Conservation (phyloP, 2,797 vertebrate genomes). For the Sebastes itinus region DNA sequence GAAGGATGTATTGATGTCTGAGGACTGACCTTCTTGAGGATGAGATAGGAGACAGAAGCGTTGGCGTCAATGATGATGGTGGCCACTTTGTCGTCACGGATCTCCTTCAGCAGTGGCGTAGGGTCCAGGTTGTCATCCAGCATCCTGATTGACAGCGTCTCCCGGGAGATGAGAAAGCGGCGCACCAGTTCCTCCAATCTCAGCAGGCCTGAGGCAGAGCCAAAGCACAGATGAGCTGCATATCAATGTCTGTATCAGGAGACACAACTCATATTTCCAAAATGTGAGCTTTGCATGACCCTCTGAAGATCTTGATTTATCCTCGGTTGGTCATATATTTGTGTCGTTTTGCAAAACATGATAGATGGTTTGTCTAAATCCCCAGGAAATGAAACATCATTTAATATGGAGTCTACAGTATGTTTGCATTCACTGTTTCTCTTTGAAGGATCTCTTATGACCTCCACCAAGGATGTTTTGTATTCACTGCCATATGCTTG, state of each 20-base stretch:
- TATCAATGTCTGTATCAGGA: constrained; percentile 59
- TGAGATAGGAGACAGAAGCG: constrained; percentile 86
- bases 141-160: constrained; percentile 92
- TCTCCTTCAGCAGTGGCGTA: constrained; percentile 93
- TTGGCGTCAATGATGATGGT: constrained; percentile 95
- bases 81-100: constrained; percentile 93
- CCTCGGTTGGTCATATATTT: not conserved
- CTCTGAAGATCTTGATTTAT: constrained; percentile 29
- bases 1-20: not conserved
- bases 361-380: constrained; percentile 42
- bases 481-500: constrained; percentile 11
- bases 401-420: constrained; percentile 7
- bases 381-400: constrained; percentile 42
- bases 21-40: constrained; percentile 76
- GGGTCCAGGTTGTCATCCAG: constrained; percentile 91
- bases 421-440: constrained; percentile 11
- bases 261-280: constrained; percentile 40
- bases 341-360: constrained; percentile 19
- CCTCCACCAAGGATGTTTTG: constrained; percentile 1
- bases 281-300: constrained; percentile 16
- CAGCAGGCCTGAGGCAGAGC: constrained; percentile 85
- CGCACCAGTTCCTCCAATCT: constrained; percentile 92
- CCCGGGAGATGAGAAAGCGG: constrained; percentile 93
- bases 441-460: not conserved
- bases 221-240: constrained; percentile 24